Percentiles rank a stretch among this genome's conserved stretches.
phyloP scores from a whole-genome alignment of 2,888 invertebrate genomes.

The Cacoxenus indagator region DNA sequence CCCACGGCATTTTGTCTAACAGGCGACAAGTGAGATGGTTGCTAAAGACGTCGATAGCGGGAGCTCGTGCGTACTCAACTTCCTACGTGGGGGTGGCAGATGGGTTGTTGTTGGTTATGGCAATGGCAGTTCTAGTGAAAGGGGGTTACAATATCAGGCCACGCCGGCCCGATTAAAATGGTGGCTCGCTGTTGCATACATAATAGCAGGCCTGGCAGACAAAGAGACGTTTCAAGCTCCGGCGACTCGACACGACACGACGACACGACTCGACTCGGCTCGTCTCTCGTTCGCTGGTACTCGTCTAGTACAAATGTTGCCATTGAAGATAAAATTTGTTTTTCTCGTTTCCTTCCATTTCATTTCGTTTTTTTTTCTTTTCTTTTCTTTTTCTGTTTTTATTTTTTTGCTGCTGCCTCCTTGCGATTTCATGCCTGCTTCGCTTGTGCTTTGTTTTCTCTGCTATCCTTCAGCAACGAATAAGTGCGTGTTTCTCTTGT shows the following conservation, averaged over 20 bases:
- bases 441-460: neutral
- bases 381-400: neutral
- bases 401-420: no score
- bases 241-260: neutral
- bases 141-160: neutral
- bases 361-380: neutral
- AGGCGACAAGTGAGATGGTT: neutral
- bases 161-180: neutral
- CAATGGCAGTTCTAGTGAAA: no score
- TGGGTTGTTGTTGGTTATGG: neutral
- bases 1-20: constrained; percentile 9
- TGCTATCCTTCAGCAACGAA: constrained; percentile 9
- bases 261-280: neutral
- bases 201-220: neutral
- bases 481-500: constrained; percentile 5
- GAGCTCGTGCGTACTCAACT: neutral
- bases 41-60: neutral
- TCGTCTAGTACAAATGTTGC: constrained; percentile 14
- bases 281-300: neutral
- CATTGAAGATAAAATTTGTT: constrained; percentile 3
- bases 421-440: neutral
- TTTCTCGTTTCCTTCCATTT: neutral
- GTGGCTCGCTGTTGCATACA: neutral
- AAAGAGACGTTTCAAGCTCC: constrained; percentile 2
- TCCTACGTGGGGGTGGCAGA: neutral